These are phyloP conservation scores for Exocentrus adspersus DNA, from an alignment of 2,888 invertebrate genomes.

Conservation along the genomic window DNA sequence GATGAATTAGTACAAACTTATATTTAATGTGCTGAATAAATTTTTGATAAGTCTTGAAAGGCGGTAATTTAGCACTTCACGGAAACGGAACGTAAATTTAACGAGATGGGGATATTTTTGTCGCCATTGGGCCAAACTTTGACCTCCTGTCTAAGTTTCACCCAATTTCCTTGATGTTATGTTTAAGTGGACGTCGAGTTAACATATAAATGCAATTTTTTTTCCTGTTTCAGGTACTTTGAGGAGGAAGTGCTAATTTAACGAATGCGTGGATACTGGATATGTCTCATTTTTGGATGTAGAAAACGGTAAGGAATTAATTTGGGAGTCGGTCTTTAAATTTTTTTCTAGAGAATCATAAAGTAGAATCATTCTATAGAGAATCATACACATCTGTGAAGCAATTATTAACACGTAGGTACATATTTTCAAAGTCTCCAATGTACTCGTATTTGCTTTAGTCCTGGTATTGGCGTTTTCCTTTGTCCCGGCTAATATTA, in stretches of 20 bases:
- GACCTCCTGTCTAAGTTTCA: not conserved
- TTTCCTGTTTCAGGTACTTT: not conserved
- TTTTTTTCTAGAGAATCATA: no score
- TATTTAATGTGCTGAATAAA: conserved; percentile 14
- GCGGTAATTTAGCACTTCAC: not conserved
- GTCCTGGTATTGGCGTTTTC: conserved; percentile 38
- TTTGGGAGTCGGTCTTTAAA: no score
- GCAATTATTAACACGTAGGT: no score
- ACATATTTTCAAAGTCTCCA: conserved; percentile 5
- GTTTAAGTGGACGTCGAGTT: not conserved
- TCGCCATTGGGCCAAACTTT: no score
- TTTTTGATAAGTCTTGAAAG: conserved; percentile 13
- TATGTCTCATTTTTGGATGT: no score
- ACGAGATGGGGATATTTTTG: conserved; percentile 2
- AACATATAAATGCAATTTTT: not conserved
- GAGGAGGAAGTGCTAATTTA: not conserved
- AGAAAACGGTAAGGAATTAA: no score
- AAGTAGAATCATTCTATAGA: no score
- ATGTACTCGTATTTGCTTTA: conserved; percentile 33
- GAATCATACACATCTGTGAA: no score
- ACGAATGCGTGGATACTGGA: not conserved
- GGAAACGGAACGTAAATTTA: not conserved
- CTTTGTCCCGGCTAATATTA: conserved; percentile 31
- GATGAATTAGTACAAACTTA: conserved; percentile 10
- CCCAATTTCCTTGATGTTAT: not conserved